Percentiles rank a stretch among this genome's conserved stretches.
phyloP scores from a whole-genome alignment of 2,888 invertebrate species.

The Catotricha subobsoleta region DNA sequence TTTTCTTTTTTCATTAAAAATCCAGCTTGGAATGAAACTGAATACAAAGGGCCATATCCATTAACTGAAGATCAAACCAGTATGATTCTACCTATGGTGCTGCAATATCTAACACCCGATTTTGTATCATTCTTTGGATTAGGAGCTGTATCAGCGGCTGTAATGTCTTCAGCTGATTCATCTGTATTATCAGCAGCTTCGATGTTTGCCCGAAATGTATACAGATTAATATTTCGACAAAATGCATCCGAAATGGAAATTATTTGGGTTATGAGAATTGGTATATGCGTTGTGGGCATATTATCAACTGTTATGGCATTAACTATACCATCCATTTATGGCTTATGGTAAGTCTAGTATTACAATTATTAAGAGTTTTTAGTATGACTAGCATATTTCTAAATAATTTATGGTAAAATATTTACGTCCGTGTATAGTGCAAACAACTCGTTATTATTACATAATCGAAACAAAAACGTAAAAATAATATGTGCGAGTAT shows the following conservation, averaged over 20 bases:
- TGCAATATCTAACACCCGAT: conserved; percentile 90
- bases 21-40: conserved; percentile 89
- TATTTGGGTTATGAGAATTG: conserved; percentile 84
- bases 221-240: conserved; percentile 91
- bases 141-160: conserved; percentile 96
- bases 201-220: conserved; percentile 98
- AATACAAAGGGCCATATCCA: conserved; percentile 56
- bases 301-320: conserved; percentile 91
- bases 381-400: too few species aligned
- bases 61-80: conserved; percentile 62
- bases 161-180: conserved; percentile 99
- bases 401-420: too few species aligned
- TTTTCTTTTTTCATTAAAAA: background rate
- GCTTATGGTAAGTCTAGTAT: conserved; percentile 61
- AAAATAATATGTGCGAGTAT: too few species aligned
- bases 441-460: too few species aligned
- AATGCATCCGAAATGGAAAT: conserved; percentile 96
- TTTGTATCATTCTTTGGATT: conserved; percentile 94
- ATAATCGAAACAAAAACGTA: too few species aligned
- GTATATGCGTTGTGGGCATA: conserved; percentile 81
- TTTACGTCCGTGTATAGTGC: too few species aligned
- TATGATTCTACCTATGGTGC: conserved; percentile 91
- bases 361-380: too few species aligned
- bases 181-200: conserved; percentile 95
- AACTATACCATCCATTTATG: conserved; percentile 94